Percentiles rank a stretch among this genome's conserved stretches.
Evolutionary conservation across 2,797 vertebrate genomes (phyloP).

Genomic region (Muraenolepis orangiensis): DNA sequence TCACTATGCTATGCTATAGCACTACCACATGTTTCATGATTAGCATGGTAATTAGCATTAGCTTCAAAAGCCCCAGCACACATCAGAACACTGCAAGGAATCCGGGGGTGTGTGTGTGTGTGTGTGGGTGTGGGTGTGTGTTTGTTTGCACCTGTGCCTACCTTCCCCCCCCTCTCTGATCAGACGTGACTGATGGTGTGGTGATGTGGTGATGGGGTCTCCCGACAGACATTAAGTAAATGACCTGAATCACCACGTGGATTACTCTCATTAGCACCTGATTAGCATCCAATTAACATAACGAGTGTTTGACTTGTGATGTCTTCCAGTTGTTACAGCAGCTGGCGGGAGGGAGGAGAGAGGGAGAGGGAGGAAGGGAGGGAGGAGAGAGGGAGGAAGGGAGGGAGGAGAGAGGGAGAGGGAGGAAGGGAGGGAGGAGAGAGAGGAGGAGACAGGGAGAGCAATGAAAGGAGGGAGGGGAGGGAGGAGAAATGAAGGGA

Average conservation of each 20-base stretch:
- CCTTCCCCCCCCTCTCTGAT: slow-evolving; percentile 75
- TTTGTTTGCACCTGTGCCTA: slow-evolving; percentile 67
- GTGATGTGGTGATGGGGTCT: slow-evolving; percentile 98
- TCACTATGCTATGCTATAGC: not conserved
- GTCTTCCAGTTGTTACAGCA: slow-evolving; percentile 99
- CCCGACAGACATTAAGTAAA: slow-evolving; percentile 99
- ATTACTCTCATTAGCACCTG: slow-evolving; percentile 99
- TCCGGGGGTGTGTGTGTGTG: not conserved
- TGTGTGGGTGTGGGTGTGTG: slow-evolving; percentile 8
- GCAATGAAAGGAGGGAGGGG: slow-evolving; percentile 26
- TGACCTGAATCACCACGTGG: slow-evolving; percentile 99
- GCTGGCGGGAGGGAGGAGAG: slow-evolving; percentile 80
- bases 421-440: no score
- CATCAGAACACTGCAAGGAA: not conserved
- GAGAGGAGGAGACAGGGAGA: no score
- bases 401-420: no score
- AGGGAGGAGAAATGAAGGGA: no score
- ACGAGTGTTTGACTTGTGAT: slow-evolving; percentile 99
- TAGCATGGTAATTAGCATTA: not conserved
- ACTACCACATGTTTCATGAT: not conserved
- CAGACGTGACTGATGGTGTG: slow-evolving; percentile 99
- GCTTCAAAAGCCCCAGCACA: not conserved
- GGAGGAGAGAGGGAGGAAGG: no score
- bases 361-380: slow-evolving; percentile 37
- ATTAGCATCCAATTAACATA: slow-evolving; percentile 99